Percentiles rank a stretch among this genome's conserved stretches.
phyloP scores from a whole-genome alignment of 2,113 vertebrate species.

The Cryptotis parvus region DNA sequence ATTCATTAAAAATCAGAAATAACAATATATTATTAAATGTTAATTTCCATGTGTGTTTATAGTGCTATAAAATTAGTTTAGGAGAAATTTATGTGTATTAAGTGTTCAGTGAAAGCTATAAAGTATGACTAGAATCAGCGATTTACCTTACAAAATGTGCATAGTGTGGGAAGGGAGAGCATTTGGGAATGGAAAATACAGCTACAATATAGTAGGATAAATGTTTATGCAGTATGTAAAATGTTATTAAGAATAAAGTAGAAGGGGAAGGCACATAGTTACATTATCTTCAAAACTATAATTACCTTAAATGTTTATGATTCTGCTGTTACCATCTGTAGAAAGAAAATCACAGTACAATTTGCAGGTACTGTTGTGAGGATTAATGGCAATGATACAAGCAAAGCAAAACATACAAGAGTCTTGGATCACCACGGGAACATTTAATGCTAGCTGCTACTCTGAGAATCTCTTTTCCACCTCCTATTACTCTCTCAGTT shows the following conservation, averaged over 20 bases:
- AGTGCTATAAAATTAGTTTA: not conserved
- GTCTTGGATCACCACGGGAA: not conserved
- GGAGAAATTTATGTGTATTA: not conserved
- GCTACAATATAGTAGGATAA: not conserved
- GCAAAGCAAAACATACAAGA: not conserved
- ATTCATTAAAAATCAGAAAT: slow-evolving; percentile 5
- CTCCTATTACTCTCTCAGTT: not conserved
- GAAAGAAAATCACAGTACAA: not conserved
- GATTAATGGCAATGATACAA: not conserved
- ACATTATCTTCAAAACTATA: not conserved
- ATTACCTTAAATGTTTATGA: not conserved
- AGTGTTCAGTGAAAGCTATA: not conserved
- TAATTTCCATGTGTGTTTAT: not conserved
- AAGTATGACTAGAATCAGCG: not conserved
- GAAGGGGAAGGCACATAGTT: not conserved
- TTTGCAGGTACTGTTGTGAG: not conserved
- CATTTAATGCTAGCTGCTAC: not conserved
- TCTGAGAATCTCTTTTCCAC: not conserved
- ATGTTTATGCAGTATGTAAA: not conserved
- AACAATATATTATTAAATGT: not conserved
- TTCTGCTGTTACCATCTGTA: not conserved
- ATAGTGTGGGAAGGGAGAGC: not conserved
- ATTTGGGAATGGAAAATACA: not conserved
- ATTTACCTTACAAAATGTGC: not conserved
- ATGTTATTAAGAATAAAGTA: not conserved